Evolutionary conservation across 2,888 invertebrate species (phyloP).

Genomic region (Rhagonycha fulva): DNA sequence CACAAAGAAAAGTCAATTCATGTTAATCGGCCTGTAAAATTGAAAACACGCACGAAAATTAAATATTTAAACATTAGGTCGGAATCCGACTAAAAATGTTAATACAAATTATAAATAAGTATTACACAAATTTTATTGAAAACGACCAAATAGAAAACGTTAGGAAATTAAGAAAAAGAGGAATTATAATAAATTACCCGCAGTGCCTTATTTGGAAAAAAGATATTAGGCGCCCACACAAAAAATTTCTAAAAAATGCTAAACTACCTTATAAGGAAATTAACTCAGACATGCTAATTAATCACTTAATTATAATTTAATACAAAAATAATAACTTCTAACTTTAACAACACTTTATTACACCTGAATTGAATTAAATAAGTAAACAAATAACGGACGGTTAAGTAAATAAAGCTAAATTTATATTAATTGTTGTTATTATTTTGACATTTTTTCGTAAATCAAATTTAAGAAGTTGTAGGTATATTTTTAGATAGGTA

Average conservation of each 20-base stretch:
- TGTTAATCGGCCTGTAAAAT: background rate
- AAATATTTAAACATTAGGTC: background rate
- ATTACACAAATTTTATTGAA: slow-evolving; percentile 3
- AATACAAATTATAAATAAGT: background rate
- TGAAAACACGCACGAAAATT: background rate
- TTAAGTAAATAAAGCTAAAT: slow-evolving; percentile 1
- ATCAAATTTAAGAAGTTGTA: background rate
- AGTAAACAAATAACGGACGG: background rate
- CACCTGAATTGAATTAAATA: background rate
- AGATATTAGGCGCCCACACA: slow-evolving; percentile 20
- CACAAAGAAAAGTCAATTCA: background rate
- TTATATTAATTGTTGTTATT: background rate
- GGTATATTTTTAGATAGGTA: background rate
- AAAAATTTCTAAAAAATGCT: slow-evolving; percentile 15
- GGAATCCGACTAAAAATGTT: background rate
- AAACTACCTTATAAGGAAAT: slow-evolving; percentile 22
- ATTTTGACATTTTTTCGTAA: background rate
- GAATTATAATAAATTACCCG: background rate
- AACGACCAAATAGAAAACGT: slow-evolving; percentile 7
- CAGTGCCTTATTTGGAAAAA: slow-evolving; percentile 14
- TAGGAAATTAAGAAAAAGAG: slow-evolving; percentile 4
- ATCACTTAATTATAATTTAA: slow-evolving; percentile 23
- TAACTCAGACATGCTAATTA: slow-evolving; percentile 22
- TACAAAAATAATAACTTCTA: slow-evolving; percentile 4
- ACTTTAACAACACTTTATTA: slow-evolving; percentile 1